Evolutionary conservation across 2,888 invertebrate species (phyloP), one percentile per base, ranked within the genome.

Genomic region (Aphrophora alni): DNA sequence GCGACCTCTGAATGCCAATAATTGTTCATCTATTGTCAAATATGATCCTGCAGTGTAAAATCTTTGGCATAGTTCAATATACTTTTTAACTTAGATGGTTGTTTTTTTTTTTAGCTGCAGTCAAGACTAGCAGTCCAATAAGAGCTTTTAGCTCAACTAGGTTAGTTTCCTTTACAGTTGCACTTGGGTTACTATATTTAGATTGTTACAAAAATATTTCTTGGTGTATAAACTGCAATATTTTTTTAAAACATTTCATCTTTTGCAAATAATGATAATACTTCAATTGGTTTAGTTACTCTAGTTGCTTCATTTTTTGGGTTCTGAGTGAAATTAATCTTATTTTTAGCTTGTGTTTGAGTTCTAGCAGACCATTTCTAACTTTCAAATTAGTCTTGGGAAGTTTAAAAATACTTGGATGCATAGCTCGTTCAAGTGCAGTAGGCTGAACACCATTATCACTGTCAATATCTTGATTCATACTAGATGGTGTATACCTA

Each of bases 71-170:
- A n/a, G n/a, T n/a, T n/a, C n/a, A n/a, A n/a, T n/a, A n/a, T n/a
- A n/a, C n/a, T n/a, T n/a, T n/a, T n/a, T n/a, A n/a, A n/a, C n/a
- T n/a, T n/a, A n/a, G n/a, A n/a, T n/a, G 33, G 44, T 80, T 75
- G 25, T 80, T 80, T 38, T 80, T 69, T 59, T 75, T 80, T 70
- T 69, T 33, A 25, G 80, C 28, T 26, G 74, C 80, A 69, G 80
- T 17, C 44, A 8, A 21, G 38, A 75, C 44, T 24, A 75, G 75
- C n/a, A 44, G 12, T 21, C 44, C 44, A 14, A 75, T 38, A 21
- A 68, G 4, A 68, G 68, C 68, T 68, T 68, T 68, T 68, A 68
- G 68, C 38, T 75, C 51, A 75, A 75, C 44, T 75, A 75, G 25
- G 44, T 75, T 75, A 38, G 73, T 73, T 73, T 73, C 73, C 25